These are phyloP conservation scores for Danaus chrysippus DNA, from an alignment of 2,888 invertebrate species.

Conservation along the genomic window DNA sequence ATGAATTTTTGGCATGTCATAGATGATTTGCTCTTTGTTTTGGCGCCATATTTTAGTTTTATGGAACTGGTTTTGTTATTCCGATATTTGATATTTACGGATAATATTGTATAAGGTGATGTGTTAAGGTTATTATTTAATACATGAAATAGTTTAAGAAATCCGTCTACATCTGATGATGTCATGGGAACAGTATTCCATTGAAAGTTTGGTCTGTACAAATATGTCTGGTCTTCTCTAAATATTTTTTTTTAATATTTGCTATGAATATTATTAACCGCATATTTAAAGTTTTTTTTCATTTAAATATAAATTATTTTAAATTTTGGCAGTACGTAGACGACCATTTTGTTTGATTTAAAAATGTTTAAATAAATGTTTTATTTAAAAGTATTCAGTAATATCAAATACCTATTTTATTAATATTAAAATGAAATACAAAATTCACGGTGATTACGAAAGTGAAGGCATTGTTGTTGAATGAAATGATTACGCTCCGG, in stretches of 20 bases:
- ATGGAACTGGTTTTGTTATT: neutral
- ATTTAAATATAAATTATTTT: too few relatives aligned
- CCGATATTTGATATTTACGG: neutral
- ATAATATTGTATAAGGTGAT: neutral
- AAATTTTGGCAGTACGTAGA: too few relatives aligned
- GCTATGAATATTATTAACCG: too few relatives aligned
- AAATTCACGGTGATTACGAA: neutral
- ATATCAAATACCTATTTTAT: neutral
- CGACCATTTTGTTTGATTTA: too few relatives aligned
- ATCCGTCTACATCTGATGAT: constrained; percentile 18
- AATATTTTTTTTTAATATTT: constrained; percentile 19
- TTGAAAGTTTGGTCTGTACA: constrained; percentile 16
- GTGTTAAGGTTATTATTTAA: neutral
- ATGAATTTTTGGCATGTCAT: too few relatives aligned
- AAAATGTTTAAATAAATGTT: too few relatives aligned
- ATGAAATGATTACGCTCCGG: neutral
- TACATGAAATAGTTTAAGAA: constrained; percentile 14
- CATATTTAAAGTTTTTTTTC: too few relatives aligned
- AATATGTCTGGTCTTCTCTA: neutral
- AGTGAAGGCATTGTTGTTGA: neutral
- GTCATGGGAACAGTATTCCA: constrained; percentile 29
- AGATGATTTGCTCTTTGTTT: too few relatives aligned
- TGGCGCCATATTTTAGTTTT: too few relatives aligned
- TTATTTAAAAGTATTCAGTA: neutral
- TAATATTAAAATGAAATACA: neutral